Evolutionary conservation across 2,888 invertebrate species (phyloP).

Genomic region (Heliconius erato): DNA sequence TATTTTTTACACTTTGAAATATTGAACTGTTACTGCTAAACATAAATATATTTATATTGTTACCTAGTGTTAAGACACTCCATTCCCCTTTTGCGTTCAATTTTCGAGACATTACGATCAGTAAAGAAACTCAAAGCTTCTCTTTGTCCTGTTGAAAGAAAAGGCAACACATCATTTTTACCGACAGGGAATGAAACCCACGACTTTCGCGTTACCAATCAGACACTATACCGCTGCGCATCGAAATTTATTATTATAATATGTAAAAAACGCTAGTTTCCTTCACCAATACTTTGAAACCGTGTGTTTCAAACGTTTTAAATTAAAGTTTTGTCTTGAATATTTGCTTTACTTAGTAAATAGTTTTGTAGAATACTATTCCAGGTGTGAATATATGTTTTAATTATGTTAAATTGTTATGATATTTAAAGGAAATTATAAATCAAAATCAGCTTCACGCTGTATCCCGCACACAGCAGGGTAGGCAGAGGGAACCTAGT

Average conservation of each 20-base stretch:
- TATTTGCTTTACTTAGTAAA: conserved; percentile 8
- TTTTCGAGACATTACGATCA: too few species aligned
- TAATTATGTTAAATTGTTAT: not conserved
- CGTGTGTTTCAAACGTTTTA: conserved; percentile 13
- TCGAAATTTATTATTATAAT: too few species aligned
- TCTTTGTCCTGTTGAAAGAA: not conserved
- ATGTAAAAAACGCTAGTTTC: not conserved
- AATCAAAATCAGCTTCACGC: too few species aligned
- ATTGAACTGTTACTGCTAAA: too few species aligned
- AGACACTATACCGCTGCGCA: not conserved
- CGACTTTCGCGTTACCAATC: not conserved
- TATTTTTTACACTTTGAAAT: too few species aligned
- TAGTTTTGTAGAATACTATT: not conserved
- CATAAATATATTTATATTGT: too few species aligned
- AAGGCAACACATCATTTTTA: not conserved
- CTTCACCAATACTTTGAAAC: not conserved
- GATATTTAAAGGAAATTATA: not conserved
- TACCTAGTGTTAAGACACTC: too few species aligned
- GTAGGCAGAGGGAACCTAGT: too few species aligned
- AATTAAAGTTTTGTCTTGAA: conserved; percentile 14
- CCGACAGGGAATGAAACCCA: not conserved
- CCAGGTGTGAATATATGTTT: not conserved
- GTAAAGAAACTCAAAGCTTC: too few species aligned
- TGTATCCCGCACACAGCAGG: too few species aligned
- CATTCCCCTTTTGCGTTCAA: too few species aligned